phyloP scores from a whole-genome alignment of 1,140 invertebrate genomes.

The Chironomus striatipennis region DNA sequence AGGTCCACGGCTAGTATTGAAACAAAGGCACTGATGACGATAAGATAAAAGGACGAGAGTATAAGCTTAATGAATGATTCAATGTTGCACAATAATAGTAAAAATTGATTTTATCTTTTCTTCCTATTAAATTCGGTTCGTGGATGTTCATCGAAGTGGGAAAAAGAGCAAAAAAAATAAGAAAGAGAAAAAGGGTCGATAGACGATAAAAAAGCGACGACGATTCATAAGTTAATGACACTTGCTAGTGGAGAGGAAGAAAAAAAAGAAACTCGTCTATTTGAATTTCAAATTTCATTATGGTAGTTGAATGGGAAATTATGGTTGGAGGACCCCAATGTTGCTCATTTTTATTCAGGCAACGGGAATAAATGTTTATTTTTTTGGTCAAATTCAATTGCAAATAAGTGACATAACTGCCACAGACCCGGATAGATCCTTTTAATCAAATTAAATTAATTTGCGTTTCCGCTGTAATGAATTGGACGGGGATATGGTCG shows the following conservation, averaged over 20 bases:
- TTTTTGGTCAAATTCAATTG: constrained; percentile 5
- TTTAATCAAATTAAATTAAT: constrained; percentile 15
- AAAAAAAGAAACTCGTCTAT: neutral
- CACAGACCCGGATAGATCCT: neutral
- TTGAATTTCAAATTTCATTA: constrained; percentile 15
- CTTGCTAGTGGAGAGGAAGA: neutral
- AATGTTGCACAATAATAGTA: constrained; percentile 19
- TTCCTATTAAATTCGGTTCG: neutral
- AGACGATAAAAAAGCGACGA: constrained; percentile 3
- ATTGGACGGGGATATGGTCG: no score
- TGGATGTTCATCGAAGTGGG: neutral
- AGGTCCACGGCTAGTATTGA: neutral
- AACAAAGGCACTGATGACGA: no score
- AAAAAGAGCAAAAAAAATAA: neutral
- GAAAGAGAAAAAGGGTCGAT: neutral
- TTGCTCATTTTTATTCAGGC: neutral
- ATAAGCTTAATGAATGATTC: constrained; percentile 4
- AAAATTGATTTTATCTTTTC: constrained; percentile 18
- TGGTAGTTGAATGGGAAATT: constrained; percentile 7
- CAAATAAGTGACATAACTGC: neutral
- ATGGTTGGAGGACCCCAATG: neutral
- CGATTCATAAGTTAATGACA: constrained; percentile 13
- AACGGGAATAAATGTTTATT: no score
- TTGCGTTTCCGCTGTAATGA: neutral
- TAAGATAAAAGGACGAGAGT: neutral